These are phyloP conservation scores for Rhodinocichla rosea DNA, from an alignment of 2,113 vertebrate species.

Conservation along the genomic window DNA sequence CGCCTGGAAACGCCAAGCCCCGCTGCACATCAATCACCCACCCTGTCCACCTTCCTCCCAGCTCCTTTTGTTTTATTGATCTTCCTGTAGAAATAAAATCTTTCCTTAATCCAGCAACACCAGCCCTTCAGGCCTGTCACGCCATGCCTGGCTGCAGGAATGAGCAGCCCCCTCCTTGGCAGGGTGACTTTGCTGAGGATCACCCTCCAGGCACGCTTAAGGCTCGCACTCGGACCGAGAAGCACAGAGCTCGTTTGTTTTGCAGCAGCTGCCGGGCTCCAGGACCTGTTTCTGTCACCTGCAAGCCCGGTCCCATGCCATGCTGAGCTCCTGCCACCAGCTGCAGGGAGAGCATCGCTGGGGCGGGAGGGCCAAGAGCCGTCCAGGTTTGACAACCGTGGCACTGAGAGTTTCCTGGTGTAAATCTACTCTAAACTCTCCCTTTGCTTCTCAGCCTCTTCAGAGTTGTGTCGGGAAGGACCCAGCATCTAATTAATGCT, in stretches of 20 bases:
- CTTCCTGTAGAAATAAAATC: slow-evolving; percentile 8
- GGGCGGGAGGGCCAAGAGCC: not conserved
- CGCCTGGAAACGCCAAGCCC: not conserved
- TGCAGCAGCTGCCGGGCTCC: not conserved
- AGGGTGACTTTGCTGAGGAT: not conserved
- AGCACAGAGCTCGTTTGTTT: not conserved
- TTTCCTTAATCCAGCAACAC: not conserved
- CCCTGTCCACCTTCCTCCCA: not conserved
- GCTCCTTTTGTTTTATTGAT: slow-evolving; percentile 14
- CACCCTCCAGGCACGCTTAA: not conserved
- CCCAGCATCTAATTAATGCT: not conserved
- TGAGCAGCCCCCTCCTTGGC: not conserved
- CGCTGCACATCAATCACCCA: not conserved
- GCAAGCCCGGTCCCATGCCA: not conserved
- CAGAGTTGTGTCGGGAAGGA: not conserved
- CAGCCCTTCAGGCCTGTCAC: not conserved
- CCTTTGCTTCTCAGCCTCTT: not conserved
- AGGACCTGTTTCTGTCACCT: not conserved
- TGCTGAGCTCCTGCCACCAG: not conserved
- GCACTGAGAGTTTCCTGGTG: not conserved
- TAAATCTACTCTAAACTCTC: not conserved
- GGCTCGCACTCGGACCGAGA: not conserved
- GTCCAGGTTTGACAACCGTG: not conserved
- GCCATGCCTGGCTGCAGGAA: not conserved
- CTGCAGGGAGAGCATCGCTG: not conserved